Conservation (phyloP, 2,797 vertebrate species). For the Cyprinodon diabolis region DNA sequence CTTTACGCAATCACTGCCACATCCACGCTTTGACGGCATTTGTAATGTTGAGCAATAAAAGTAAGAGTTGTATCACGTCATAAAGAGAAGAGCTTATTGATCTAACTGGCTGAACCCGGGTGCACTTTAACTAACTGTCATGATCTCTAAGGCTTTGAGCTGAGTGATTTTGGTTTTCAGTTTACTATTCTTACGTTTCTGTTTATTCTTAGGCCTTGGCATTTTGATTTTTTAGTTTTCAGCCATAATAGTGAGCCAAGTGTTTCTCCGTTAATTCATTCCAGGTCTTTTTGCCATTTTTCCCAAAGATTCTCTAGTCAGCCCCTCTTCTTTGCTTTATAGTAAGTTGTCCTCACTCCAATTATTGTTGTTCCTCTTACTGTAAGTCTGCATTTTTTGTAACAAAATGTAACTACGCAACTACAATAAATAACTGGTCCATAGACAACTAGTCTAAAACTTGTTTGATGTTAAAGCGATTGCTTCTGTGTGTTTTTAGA, state of each 20-base stretch:
- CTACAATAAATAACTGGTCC: too few relatives aligned
- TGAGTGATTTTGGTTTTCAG: not conserved
- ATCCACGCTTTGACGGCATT: not conserved
- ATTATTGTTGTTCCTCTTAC: too few relatives aligned
- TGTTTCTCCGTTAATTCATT: not conserved
- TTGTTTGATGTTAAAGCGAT: too few relatives aligned
- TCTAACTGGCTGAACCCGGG: not conserved
- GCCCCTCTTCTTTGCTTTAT: not conserved
- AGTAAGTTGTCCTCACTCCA: not conserved
- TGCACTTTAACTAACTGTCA: not conserved
- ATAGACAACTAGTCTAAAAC: too few relatives aligned
- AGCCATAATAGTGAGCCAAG: not conserved
- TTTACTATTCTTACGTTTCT: not conserved
- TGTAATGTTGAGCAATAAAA: constrained; percentile 4
- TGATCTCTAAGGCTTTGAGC: not conserved
- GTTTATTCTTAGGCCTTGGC: not conserved
- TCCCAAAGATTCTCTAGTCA: not conserved
- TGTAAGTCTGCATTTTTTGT: too few relatives aligned
- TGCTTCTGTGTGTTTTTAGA: too few relatives aligned
- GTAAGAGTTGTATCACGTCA: not conserved
- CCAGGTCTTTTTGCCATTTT: not conserved
- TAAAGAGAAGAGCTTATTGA: not conserved
- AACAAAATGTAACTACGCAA: too few relatives aligned
- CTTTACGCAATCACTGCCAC: not conserved
- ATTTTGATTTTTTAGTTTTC: not conserved